Conservation (phyloP, 2,797 vertebrate genomes). For the Sphenopsis melanotis region DNA sequence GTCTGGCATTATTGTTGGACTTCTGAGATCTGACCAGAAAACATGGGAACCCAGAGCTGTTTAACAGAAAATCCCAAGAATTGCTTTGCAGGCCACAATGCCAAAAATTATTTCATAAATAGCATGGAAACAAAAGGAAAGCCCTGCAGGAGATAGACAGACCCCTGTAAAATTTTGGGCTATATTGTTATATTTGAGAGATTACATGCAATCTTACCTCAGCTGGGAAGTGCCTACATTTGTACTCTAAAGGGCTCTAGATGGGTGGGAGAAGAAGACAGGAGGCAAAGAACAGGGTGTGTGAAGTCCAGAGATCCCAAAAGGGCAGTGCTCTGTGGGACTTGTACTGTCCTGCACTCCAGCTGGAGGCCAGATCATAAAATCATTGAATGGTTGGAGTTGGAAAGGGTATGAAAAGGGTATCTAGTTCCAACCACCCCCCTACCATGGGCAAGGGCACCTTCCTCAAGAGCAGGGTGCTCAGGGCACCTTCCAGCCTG, state of each 20-base stretch:
- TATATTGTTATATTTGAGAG: background rate
- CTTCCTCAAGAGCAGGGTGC: background rate
- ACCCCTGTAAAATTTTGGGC: background rate
- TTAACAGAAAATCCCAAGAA: background rate
- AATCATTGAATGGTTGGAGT: background rate
- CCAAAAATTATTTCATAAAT: background rate
- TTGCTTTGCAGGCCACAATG: background rate
- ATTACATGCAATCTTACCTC: background rate
- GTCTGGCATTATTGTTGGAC: background rate
- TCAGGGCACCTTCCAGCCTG: background rate
- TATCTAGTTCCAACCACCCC: too few species aligned
- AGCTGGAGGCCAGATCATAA: background rate
- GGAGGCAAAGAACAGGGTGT: background rate
- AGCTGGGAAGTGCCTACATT: background rate
- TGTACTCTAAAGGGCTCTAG: background rate
- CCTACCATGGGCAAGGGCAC: too few species aligned
- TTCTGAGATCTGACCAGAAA: background rate
- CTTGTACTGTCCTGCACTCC: background rate
- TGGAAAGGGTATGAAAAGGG: background rate
- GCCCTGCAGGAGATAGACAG: background rate
- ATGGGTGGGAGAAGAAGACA: background rate
- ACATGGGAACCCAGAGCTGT: background rate
- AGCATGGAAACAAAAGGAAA: background rate
- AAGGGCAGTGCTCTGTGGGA: fast-evolving
- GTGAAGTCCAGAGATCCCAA: background rate